Percentiles rank a stretch among this genome's conserved stretches.
Conservation (phyloP, 2,888 invertebrate genomes). For the Cremastinae sp. region DNA sequence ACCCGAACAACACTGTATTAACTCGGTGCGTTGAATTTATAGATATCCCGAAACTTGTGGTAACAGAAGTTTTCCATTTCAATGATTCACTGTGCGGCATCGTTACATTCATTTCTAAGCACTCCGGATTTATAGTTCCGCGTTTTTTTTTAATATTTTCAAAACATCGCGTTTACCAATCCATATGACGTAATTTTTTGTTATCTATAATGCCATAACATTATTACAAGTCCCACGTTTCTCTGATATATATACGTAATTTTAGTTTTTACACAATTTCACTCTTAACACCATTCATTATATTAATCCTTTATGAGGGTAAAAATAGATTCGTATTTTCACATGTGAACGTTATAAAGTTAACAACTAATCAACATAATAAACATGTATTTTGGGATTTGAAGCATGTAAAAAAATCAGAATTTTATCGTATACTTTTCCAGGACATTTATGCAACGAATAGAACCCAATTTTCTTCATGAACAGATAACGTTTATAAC, state of each 20-base stretch:
- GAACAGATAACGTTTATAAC: slow-evolving; percentile 5
- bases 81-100: slow-evolving; percentile 30
- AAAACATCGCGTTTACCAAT: slow-evolving; percentile 19
- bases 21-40: slow-evolving; percentile 34
- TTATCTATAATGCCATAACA: background rate
- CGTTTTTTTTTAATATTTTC: slow-evolving; percentile 14
- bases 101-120: slow-evolving; percentile 38
- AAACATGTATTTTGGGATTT: no score
- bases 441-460: no score
- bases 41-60: slow-evolving; percentile 23
- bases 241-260: slow-evolving; percentile 15
- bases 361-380: no score
- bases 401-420: no score
- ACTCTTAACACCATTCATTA: slow-evolving; percentile 46
- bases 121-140: slow-evolving; percentile 43
- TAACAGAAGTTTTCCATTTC: slow-evolving; percentile 1
- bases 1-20: slow-evolving; percentile 4
- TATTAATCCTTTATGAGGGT: slow-evolving; percentile 3
- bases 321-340: slow-evolving; percentile 20
- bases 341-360: background rate
- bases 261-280: slow-evolving; percentile 44
- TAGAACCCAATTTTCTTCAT: slow-evolving; percentile 12
- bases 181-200: slow-evolving; percentile 47
- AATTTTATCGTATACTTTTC: no score
- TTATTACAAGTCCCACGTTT: slow-evolving; percentile 31